Conservation (phyloP, 1,140 invertebrate species). For the Drosophila tsacasi region DNA sequence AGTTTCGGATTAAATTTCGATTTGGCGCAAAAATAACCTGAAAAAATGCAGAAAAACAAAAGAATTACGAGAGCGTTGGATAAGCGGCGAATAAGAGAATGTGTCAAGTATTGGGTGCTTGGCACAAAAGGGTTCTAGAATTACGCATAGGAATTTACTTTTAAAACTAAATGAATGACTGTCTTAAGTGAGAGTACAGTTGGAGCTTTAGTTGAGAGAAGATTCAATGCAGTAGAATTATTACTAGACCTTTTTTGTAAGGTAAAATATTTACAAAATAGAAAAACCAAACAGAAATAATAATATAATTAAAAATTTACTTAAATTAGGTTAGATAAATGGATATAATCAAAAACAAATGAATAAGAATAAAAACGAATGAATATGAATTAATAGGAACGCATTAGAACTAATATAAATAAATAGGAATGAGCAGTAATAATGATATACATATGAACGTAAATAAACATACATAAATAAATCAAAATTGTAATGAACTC, state of each 20-base stretch:
- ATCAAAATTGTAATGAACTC: background rate
- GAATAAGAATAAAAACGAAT: too few relatives aligned
- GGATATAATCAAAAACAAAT: background rate
- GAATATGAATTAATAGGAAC: too few relatives aligned
- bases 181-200: slow-evolving; percentile 6
- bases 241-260: background rate
- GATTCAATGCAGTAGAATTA: background rate
- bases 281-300: background rate
- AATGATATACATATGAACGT: too few relatives aligned
- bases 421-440: too few relatives aligned
- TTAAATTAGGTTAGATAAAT: background rate
- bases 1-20: slow-evolving; percentile 18
- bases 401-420: too few relatives aligned
- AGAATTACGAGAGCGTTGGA: slow-evolving; percentile 21
- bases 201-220: background rate
- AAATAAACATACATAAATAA: too few relatives aligned
- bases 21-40: slow-evolving; percentile 1
- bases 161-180: background rate
- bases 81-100: slow-evolving; percentile 31
- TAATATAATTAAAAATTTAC: background rate
- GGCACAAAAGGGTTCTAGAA: slow-evolving; percentile 26
- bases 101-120: slow-evolving; percentile 16
- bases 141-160: slow-evolving; percentile 15
- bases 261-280: background rate
- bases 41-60: slow-evolving; percentile 20